Percentiles rank a stretch among this genome's conserved stretches.
Conservation (phyloP, 2,113 vertebrate genomes). For the Microcebus tavaratra region DNA sequence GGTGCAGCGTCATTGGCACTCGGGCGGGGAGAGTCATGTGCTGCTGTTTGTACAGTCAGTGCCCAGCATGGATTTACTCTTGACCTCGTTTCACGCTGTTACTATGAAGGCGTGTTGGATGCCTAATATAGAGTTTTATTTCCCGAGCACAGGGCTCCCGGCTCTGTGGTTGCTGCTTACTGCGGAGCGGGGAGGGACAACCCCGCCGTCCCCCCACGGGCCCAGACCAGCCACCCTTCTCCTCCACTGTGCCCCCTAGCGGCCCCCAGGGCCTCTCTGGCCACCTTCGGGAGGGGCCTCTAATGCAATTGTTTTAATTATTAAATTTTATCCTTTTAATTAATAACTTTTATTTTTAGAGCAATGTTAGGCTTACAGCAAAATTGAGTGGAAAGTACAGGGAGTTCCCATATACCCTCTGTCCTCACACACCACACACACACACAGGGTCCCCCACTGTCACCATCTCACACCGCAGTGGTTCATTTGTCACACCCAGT, state of each 20-base stretch:
- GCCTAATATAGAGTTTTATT: conserved; percentile 55
- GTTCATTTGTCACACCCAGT: neutral
- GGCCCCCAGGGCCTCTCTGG: neutral
- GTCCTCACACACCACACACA: neutral
- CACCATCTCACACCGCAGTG: neutral
- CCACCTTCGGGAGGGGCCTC: neutral
- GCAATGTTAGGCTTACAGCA: neutral
- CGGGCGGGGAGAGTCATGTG: conserved; percentile 34
- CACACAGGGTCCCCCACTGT: fast-evolving
- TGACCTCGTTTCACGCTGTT: conserved; percentile 69
- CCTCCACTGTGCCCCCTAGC: neutral
- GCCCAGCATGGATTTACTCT: conserved; percentile 61
- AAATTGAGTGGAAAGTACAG: neutral
- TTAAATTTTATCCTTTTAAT: neutral
- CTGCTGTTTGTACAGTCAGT: conserved; percentile 50
- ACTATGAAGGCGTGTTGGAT: conserved; percentile 60
- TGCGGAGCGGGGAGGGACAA: neutral
- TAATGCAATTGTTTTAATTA: neutral
- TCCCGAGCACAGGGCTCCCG: conserved; percentile 41
- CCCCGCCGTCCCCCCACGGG: conserved; percentile 25
- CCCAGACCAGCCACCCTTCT: neutral
- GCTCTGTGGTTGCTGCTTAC: conserved; percentile 26
- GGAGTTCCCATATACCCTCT: neutral
- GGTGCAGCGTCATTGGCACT: conserved; percentile 32
- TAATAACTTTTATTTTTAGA: neutral